Evolutionary conservation across 2,797 vertebrate species (phyloP).

Genomic region (Streptopelia turtur): DNA sequence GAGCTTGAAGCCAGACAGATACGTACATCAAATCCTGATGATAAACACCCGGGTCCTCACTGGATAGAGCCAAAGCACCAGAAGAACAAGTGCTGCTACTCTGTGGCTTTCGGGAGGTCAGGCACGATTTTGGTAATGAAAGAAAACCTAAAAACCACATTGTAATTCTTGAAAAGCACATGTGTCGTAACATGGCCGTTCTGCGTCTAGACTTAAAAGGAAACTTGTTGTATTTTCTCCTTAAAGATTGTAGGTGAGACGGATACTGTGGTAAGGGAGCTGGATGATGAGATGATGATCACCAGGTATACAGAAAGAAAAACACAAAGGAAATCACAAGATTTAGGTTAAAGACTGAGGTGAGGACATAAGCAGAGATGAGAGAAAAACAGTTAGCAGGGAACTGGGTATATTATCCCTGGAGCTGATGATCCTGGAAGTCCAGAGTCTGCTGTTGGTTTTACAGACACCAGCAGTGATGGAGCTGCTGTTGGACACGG

Average conservation of each 20-base stretch:
- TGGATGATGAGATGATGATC: neutral
- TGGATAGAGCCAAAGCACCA: neutral
- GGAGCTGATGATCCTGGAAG: neutral
- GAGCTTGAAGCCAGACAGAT: neutral
- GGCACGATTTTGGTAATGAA: neutral
- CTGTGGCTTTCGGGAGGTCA: neutral
- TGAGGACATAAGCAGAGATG: neutral
- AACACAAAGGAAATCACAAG: neutral
- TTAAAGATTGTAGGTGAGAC: neutral
- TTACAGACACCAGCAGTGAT: neutral
- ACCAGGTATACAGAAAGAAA: neutral
- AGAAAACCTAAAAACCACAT: neutral
- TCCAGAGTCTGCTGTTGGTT: neutral
- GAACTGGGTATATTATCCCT: neutral
- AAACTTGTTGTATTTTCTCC: neutral
- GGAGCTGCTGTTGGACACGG: fast-evolving
- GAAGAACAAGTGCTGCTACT: neutral
- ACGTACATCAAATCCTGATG: neutral
- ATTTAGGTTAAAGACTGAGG: neutral
- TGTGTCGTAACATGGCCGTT: neutral
- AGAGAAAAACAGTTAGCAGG: neutral
- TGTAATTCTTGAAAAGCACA: neutral
- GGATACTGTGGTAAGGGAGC: neutral
- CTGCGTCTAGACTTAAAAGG: neutral
- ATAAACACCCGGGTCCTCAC: neutral